phyloP scores from a whole-genome alignment of 2,888 invertebrate species.

The Cataglyphis altisquamis region DNA sequence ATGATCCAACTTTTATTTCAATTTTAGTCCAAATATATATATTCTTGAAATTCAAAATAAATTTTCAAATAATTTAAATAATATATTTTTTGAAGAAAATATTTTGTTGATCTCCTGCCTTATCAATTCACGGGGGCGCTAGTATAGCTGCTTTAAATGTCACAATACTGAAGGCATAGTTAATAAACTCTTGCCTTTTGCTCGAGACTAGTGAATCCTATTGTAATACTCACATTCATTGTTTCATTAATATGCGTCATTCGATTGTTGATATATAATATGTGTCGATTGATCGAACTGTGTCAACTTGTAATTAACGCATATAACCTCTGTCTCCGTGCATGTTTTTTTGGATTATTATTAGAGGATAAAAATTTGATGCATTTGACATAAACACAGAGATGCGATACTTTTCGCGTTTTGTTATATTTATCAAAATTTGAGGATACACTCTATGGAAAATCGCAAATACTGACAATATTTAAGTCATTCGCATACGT shows the following conservation, averaged over 20 bases:
- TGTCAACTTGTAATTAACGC: background rate
- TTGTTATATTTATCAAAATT: background rate
- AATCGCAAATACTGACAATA: background rate
- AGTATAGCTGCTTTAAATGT: constrained; percentile 25
- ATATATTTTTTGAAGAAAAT: background rate
- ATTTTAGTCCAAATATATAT: background rate
- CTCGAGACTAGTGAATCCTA: background rate
- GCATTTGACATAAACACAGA: background rate
- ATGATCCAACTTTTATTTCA: background rate
- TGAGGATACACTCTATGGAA: background rate
- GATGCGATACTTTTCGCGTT: background rate
- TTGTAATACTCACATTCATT: constrained; percentile 29
- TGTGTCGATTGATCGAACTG: background rate
- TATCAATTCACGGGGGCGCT: constrained; percentile 51
- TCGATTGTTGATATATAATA: background rate
- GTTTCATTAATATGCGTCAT: background rate
- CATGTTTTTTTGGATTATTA: background rate
- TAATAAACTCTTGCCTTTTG: background rate
- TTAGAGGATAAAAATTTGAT: background rate
- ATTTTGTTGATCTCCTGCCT: constrained; percentile 11
- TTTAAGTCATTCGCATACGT: background rate
- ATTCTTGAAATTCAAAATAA: background rate
- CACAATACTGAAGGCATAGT: constrained; percentile 17
- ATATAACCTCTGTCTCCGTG: constrained; percentile 21
- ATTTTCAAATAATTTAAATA: background rate